Conservation (phyloP, 2,888 invertebrate species). For the Dolichomitus sp. region DNA sequence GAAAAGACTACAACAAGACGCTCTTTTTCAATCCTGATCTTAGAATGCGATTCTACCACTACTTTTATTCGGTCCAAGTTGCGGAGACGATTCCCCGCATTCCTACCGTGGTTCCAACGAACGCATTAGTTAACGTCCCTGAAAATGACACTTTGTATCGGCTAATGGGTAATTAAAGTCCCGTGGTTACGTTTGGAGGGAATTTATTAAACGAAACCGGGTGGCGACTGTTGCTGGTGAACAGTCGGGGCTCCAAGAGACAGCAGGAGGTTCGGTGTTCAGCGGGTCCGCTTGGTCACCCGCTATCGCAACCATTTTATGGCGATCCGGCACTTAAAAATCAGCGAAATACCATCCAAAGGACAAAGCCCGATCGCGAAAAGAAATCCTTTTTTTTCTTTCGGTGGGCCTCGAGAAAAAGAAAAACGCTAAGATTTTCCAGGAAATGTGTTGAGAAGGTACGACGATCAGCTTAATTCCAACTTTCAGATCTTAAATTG, state of each 20-base stretch:
- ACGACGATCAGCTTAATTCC: no score
- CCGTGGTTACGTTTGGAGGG: conserved; percentile 74
- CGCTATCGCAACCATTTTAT: conserved; percentile 67
- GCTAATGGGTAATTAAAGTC: conserved; percentile 82
- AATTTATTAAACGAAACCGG: conserved; percentile 77
- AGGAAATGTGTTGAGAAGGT: conserved; percentile 4
- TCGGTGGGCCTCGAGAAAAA: conserved; percentile 36
- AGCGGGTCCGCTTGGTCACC: conserved; percentile 38
- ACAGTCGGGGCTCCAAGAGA: conserved; percentile 38
- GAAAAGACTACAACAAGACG: background rate
- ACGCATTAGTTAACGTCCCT: conserved; percentile 78
- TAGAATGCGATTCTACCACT: conserved; percentile 1
- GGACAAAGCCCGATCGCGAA: conserved; percentile 44
- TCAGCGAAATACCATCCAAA: conserved; percentile 59
- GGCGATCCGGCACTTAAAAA: conserved; percentile 71
- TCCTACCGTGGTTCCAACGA: conserved; percentile 72
- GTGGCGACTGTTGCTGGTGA: conserved; percentile 22
- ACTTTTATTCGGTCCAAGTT: background rate
- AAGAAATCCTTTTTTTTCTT: conserved; percentile 27
- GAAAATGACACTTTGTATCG: conserved; percentile 81
- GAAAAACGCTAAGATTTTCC: conserved; percentile 44
- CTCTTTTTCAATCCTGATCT: background rate
- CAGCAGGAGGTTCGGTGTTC: conserved; percentile 33
- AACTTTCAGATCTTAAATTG: no score
- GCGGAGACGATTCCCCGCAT: conserved; percentile 61